Conservation (phyloP, 2,113 vertebrate genomes). For the Eudyptes chrysolophus region DNA sequence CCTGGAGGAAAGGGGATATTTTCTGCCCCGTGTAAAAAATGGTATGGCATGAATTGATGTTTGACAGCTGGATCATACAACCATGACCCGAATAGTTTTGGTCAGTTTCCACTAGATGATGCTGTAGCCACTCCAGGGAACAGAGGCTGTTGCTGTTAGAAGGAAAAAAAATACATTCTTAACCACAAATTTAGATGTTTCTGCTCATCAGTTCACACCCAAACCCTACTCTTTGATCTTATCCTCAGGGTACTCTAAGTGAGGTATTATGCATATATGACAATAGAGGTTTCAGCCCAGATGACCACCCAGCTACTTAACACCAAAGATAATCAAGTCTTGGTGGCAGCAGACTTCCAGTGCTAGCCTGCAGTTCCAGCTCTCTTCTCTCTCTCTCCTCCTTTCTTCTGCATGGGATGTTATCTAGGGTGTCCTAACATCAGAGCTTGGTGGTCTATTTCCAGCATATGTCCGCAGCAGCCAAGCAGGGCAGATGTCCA, state of each 20-base stretch:
- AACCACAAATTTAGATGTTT: not conserved
- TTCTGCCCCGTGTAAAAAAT: not conserved
- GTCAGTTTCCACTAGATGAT: not conserved
- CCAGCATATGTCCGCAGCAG: not conserved
- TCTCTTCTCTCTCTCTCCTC: not conserved
- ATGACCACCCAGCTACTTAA: not conserved
- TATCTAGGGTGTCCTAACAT: not conserved
- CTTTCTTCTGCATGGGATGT: not conserved
- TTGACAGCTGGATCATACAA: not conserved
- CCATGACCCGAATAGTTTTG: not conserved
- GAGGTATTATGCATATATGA: not conserved
- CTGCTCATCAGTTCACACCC: not conserved
- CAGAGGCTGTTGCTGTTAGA: not conserved
- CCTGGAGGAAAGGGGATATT: not conserved
- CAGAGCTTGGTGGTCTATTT: not conserved
- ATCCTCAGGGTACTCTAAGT: not conserved
- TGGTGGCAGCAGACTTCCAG: not conserved
- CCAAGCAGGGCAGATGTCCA: not conserved
- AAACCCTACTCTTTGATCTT: not conserved
- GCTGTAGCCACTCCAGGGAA: not conserved
- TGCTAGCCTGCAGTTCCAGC: not conserved
- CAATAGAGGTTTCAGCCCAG: not conserved
- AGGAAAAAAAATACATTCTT: rapidly evolving
- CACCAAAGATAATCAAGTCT: not conserved
- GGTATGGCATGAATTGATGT: not conserved